phyloP scores from a whole-genome alignment of 2,888 invertebrate genomes.

The Harpagoxenus sublaevis region DNA sequence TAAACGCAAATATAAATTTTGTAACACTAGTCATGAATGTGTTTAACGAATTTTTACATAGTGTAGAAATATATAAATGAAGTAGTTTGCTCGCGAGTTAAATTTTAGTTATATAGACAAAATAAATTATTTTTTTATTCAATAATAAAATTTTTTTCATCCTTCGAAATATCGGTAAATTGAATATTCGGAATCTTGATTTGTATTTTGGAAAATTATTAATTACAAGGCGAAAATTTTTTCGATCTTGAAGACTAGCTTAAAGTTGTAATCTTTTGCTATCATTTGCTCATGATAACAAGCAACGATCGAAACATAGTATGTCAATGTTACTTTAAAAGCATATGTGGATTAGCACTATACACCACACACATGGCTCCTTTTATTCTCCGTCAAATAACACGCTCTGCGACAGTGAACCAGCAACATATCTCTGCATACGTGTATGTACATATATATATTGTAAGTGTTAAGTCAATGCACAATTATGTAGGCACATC shows the following conservation, averaged over 20 bases:
- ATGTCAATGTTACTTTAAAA: not conserved
- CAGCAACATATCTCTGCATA: slow-evolving; percentile 51
- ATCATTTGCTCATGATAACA: not conserved
- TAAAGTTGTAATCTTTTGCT: not conserved
- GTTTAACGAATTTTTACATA: not conserved
- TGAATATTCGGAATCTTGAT: not conserved
- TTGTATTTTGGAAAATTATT: not conserved
- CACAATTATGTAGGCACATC: slow-evolving; percentile 48
- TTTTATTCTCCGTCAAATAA: slow-evolving; percentile 12
- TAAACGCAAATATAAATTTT: not conserved
- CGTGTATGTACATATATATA: slow-evolving; percentile 43
- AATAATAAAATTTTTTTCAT: not conserved
- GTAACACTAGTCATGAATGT: not conserved
- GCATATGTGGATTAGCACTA: slow-evolving; percentile 14
- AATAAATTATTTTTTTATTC: not conserved
- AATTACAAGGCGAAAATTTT: not conserved
- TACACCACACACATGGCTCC: not conserved
- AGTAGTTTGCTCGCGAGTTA: not conserved
- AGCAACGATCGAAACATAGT: not conserved
- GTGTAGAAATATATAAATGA: not conserved
- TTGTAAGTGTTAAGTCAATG: slow-evolving; percentile 49
- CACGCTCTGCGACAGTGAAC: slow-evolving; percentile 47
- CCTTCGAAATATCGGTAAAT: not conserved
- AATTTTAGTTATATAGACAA: not conserved
- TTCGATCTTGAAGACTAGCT: not conserved